Evolutionary conservation across 2,888 invertebrate genomes (phyloP), one percentile per base, ranked within the genome.

Genomic region (Branchipolynoe longqiensis): DNA sequence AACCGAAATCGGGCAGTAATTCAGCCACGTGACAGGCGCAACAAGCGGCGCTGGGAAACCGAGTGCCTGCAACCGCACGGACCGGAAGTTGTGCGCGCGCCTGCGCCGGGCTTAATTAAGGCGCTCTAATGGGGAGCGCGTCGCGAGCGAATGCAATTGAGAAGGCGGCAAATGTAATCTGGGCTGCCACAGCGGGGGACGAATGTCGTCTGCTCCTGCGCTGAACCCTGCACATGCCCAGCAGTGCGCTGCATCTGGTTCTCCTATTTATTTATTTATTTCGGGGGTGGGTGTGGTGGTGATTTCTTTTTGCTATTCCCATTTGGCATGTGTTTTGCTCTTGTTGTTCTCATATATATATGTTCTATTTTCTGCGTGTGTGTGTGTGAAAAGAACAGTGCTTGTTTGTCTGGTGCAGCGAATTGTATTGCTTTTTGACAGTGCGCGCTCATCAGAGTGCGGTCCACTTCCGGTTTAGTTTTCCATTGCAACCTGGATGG

Each of bases 81-180:
- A 31, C 14, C 12, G 62, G 62, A 25, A n/a, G 62, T 31, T 62
- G 62, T 25, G 62, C 6, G 62, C 28, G 62, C 14, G 28, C 12
- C 62, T 4, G 22, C 62, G 62, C 28, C 28, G 8, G 33, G 1
- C 69, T 69, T 69, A 69, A 69, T 69, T 69, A 69, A 69, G 69
- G 22, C 69, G 18, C 36, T 36, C 69, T 69, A 38, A 69, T 69
- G 69, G 69, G 78, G 48, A 1, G 18, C 41, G 3, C 48, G n/a
- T n/a, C 41, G 6, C n/a, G 28, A n/a, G 78, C 25, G 28, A 2
- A 25, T 48, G 78, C 54, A 78, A 48, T 48, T 78, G 78, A 78
- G 78, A 78, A 18, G 48, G 74, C 48, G 78, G 28, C 48, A 54
- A 78, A 78, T 48, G 78, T 48, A 78, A 48, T 54, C 78, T 41